Evolutionary conservation across 1,140 invertebrate genomes (phyloP), one percentile per base, ranked within the genome.

Genomic region (Conus betulinus): DNA sequence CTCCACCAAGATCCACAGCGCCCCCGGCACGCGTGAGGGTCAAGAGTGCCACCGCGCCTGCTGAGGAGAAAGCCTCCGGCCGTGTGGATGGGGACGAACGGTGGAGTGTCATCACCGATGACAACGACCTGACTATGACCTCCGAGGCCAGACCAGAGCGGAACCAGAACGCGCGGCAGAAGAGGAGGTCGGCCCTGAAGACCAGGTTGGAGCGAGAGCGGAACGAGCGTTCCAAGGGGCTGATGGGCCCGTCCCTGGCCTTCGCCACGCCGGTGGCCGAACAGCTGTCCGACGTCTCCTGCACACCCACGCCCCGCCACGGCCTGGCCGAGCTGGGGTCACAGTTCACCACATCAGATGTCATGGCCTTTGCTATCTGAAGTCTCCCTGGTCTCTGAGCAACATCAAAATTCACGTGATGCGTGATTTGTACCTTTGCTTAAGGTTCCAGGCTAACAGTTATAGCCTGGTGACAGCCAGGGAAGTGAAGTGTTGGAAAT

Each of bases 321-420:
- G n/a, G 52, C 23, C 82, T 17, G 5, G 15, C 6, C 8, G 55
- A 27, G 5, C 52, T 84, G 53, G n/a, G 27, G 27, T 71, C 67
- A 23, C 67, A 71, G 67, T 25, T 84, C 20, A 63, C 55, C 82
- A 39, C 55, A 0, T 27, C 53, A 4, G 57, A 84, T 25, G 82
- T n/a, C 7, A 84, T 84, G 82, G 15, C 82, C 20, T 84, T 84
- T 63, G 82, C 82, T 15, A n/a, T 84, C 20, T 84, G 82, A 84
- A 0, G 15, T 39, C 39, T 39, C 39, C 78, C 27, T 8, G 5
- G 78, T 79, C 27, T 52, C 7, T 39, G 78, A 79, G 15, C 13
- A 13, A 10, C 78, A 27, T 10, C n/a, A 79, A n/a, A 78, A 78
- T 3, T 25, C 74, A 78, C n/a, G 11, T n/a, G n/a, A 78, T 11